Evolutionary conservation across 2,888 invertebrate species (phyloP).

Genomic region (Pseudeuparius sepicola): DNA sequence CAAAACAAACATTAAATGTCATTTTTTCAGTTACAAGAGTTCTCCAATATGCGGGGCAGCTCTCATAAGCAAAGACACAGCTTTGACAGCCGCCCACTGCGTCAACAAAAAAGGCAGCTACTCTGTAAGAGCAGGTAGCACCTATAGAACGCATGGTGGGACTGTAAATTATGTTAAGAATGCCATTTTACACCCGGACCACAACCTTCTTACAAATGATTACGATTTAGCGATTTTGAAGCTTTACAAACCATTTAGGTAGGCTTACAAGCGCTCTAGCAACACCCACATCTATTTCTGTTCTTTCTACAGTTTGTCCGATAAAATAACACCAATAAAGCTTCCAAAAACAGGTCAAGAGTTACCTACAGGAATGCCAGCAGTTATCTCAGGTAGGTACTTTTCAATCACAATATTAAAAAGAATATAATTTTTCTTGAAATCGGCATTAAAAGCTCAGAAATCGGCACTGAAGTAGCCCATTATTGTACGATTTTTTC

Average conservation of each 20-base stretch:
- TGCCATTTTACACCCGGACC: constrained; percentile 23
- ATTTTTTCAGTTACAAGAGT: constrained; percentile 15
- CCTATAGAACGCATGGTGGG: constrained; percentile 19
- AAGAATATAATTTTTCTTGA: too few relatives aligned
- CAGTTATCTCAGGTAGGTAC: constrained; percentile 21
- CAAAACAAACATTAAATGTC: constrained; percentile 1
- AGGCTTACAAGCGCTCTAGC: constrained; percentile 11
- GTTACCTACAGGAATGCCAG: constrained; percentile 14
- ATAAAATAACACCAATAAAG: constrained; percentile 21
- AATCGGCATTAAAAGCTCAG: too few relatives aligned
- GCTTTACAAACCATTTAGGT: constrained; percentile 20
- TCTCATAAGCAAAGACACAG: constrained; percentile 18
- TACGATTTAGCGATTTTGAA: constrained; percentile 24
- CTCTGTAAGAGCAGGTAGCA: constrained; percentile 23
- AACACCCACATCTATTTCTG: constrained; percentile 5
- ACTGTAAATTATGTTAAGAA: constrained; percentile 16
- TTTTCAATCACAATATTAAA: too few relatives aligned
- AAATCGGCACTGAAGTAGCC: too few relatives aligned
- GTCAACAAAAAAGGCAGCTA: constrained; percentile 18
- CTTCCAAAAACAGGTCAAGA: constrained; percentile 16
- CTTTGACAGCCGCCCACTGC: constrained; percentile 25
- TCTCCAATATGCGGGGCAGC: constrained; percentile 23
- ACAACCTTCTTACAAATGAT: constrained; percentile 14
- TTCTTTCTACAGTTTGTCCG: constrained; percentile 18
- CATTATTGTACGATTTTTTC: too few relatives aligned